Evolutionary conservation across 2,113 vertebrate genomes (phyloP).

Genomic region (Boleophthalmus pectinirostris): DNA sequence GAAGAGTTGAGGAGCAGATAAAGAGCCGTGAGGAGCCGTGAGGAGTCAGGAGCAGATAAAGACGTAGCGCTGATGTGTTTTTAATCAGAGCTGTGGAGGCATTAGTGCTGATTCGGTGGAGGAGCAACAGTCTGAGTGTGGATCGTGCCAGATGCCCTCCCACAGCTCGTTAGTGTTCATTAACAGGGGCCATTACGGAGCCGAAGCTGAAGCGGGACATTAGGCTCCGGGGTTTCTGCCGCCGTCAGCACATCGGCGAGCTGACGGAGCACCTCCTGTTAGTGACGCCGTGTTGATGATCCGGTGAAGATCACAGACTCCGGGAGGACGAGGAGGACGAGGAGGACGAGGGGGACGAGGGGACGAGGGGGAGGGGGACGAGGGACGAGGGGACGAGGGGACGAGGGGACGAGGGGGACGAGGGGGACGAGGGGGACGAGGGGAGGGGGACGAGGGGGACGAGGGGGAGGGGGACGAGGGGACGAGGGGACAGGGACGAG

Average conservation of each 20-base stretch:
- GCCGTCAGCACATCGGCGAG: slow-evolving; percentile 77
- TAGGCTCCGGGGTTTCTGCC: slow-evolving; percentile 79
- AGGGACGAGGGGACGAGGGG: no score
- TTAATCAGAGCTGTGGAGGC: slow-evolving; percentile 77
- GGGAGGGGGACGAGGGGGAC: no score
- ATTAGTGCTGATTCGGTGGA: slow-evolving; percentile 74
- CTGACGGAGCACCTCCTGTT: slow-evolving; percentile 66
- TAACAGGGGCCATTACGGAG: slow-evolving; percentile 81
- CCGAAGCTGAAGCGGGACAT: slow-evolving; percentile 82
- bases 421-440: no score
- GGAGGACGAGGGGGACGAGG: slow-evolving; percentile 25
- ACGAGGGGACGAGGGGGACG: no score
- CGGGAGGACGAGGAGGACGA: background rate
- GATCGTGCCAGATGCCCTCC: slow-evolving; percentile 72
- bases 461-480: no score
- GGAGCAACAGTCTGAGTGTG: slow-evolving; percentile 79
- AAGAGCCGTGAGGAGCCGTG: slow-evolving; percentile 55
- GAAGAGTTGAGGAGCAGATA: slow-evolving; percentile 56
- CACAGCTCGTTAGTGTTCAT: slow-evolving; percentile 82
- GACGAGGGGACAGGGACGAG: no score
- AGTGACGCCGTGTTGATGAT: slow-evolving; percentile 25
- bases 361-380: background rate
- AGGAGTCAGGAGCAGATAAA: slow-evolving; percentile 74
- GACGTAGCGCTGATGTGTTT: slow-evolving; percentile 78
- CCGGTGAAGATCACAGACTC: background rate